A percentile compares a stretch with the other conserved stretches of the same genome.
phyloP scores from a whole-genome alignment of 1,140 invertebrate species.

The Drosophila nasuta region DNA sequence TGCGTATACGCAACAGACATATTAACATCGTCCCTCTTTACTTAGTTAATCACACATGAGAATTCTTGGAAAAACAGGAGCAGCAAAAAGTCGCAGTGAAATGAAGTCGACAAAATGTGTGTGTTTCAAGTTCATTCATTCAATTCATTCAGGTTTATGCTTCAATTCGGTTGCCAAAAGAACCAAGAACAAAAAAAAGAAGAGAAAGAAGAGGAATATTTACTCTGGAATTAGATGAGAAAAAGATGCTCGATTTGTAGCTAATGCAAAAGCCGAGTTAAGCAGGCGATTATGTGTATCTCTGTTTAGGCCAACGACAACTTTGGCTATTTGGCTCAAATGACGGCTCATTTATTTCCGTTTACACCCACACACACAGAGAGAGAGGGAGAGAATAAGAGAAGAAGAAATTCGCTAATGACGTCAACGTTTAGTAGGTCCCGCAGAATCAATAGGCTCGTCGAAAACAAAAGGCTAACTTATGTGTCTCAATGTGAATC shows the following conservation, averaged over 20 bases:
- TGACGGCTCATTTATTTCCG: constrained; percentile 36
- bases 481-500: constrained; percentile 24
- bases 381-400: background rate
- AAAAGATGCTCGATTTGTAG: constrained; percentile 13
- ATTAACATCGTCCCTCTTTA: background rate
- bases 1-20: background rate
- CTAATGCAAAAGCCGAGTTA: constrained; percentile 3
- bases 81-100: background rate
- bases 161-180: background rate
- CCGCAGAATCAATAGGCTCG: constrained; percentile 36
- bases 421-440: constrained; percentile 59
- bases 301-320: constrained; percentile 5
- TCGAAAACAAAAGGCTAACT: constrained; percentile 36
- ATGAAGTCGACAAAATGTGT: background rate
- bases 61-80: background rate
- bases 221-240: constrained; percentile 3
- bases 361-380: constrained; percentile 28
- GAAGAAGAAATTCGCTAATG: constrained; percentile 43
- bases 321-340: constrained; percentile 23
- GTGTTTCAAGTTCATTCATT: constrained; percentile 11
- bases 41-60: constrained; percentile 1
- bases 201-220: background rate
- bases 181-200: background rate
- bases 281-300: constrained; percentile 1
- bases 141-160: background rate